phyloP scores from a whole-genome alignment of 2,888 invertebrate species.

The Theristus sp. region DNA sequence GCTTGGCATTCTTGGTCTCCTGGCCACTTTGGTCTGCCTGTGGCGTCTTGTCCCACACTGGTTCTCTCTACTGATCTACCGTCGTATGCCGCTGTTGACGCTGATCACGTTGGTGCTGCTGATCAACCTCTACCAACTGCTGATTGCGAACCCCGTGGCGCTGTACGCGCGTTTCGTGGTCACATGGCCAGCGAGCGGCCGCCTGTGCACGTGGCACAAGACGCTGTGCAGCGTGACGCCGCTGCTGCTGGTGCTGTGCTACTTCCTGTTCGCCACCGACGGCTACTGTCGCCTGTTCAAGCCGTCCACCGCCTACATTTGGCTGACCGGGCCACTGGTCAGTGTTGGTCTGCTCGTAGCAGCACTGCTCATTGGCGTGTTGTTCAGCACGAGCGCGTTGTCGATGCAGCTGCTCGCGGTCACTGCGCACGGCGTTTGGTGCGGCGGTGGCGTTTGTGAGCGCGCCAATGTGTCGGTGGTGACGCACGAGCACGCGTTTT shows the following conservation, averaged over 20 bases:
- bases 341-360: too few relatives aligned
- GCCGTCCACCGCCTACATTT: too few relatives aligned
- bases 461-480: not conserved
- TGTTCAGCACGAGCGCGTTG: too few relatives aligned
- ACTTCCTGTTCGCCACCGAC: not conserved
- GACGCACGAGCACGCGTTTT: not conserved
- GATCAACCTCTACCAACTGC: not conserved
- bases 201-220: not conserved
- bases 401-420: too few relatives aligned
- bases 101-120: not conserved
- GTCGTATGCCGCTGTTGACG: not conserved
- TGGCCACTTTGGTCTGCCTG: too few relatives aligned
- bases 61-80: too few relatives aligned
- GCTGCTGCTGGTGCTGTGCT: not conserved
- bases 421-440: not conserved
- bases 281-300: too few relatives aligned
- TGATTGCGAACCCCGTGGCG: not conserved
- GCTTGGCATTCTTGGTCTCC: too few relatives aligned
- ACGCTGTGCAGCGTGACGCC: not conserved
- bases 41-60: too few relatives aligned
- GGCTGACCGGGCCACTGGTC: too few relatives aligned
- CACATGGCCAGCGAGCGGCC: not conserved
- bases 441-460: not conserved
- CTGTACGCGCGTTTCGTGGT: not conserved
- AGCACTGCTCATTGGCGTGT: too few relatives aligned